Evolutionary conservation across 2,113 vertebrate species (phyloP), one percentile per base, ranked within the genome.

Genomic region (Dipodomys stephensi): DNA sequence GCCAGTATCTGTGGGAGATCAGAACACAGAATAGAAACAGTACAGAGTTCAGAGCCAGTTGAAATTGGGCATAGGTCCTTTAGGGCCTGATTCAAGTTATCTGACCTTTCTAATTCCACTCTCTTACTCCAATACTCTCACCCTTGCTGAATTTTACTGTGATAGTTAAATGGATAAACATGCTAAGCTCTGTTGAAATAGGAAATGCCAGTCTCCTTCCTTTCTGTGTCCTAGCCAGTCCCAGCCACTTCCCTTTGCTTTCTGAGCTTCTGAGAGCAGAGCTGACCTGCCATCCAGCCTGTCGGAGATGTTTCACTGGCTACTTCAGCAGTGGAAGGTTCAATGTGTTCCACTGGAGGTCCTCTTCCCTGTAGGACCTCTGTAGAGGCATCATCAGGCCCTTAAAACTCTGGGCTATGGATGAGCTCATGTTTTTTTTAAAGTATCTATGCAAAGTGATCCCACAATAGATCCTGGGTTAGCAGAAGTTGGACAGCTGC

Each of bases 241-340:
- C 32, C 11, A 3, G 16, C 28, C 0, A 28, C 23, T 46, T 68
- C 5, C 0, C 10, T 88, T 79, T 83, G 79, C 49, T 15, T 13
- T 79, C 7, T 2, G 3, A 69, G 25, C 8, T 93, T 53, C 71
- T 82, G 68, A 92, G 49, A 92, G 39, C 77, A 84, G 35, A 65
- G 87, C 7, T 1, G 10, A 57, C 16, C 23, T 39, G 0, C 15
- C 2, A 57, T 0, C 6, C 5, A 39, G 3, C 0, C 0, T 87
- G 27, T 19, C 32, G 0, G 23, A 81, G 19, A 27, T 7, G n/a
- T 73, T 20, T 15, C 20, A 4, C 20, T 0, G 0, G 28, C 10
- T 83, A 32, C 65, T 62, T 72, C 2, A 4, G 28, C 28, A 13
- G 28, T 0, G 1, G 27, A 53, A 57, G 27, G 7, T n/a, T 62